Evolutionary conservation across 1,140 invertebrate genomes (phyloP), one percentile per base, ranked within the genome.

Genomic region (Triops longicaudatus): DNA sequence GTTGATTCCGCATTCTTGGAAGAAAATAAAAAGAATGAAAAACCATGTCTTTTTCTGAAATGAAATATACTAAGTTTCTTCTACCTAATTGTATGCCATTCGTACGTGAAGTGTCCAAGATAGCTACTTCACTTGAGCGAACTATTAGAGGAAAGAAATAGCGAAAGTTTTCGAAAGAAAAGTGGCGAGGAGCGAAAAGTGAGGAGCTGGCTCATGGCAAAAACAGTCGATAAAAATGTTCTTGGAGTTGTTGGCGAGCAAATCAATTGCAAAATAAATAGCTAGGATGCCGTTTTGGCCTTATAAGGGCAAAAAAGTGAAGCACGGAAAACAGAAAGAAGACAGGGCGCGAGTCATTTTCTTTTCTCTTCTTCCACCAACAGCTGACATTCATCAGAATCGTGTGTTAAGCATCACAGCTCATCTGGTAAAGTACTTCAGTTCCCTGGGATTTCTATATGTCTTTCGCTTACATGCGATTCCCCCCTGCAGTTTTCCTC

Each of bases 311-410:
- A 63, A 22, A 63, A 37, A 37, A 37, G 31, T 37, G 31, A 2
- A 37, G 31, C 31, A 7, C 7, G 31, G 31, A 37, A 37, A 37
- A 37, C 31, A 37, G 31, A 37, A 37, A 37, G 31, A 37, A 37
- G 31, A 37, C 31, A 37, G 31, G 7, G 31, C 31, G n/a, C 6
- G 50, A 63, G 50, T 37, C 50, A n/a, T 63, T 22, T 63, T 63
- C 50, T 63, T 0, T 17, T 22, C 22, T 63, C 6, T 9, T 17
- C 10, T 17, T 14, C 10, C 50, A 5, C 50, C n/a, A 37, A 63
- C 50, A 63, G 50, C 50, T 63, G 50, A 63, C 50, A 63, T 63
- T 63, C 50, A 63, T 63, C 50, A 63, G 50, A 63, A n/a, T 63
- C 50, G 50, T 63, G 31, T 37, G 31, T 37, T 37, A 37, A 63